Conservation (phyloP, 2,113 vertebrate genomes). For the Mirounga angustirostris region DNA sequence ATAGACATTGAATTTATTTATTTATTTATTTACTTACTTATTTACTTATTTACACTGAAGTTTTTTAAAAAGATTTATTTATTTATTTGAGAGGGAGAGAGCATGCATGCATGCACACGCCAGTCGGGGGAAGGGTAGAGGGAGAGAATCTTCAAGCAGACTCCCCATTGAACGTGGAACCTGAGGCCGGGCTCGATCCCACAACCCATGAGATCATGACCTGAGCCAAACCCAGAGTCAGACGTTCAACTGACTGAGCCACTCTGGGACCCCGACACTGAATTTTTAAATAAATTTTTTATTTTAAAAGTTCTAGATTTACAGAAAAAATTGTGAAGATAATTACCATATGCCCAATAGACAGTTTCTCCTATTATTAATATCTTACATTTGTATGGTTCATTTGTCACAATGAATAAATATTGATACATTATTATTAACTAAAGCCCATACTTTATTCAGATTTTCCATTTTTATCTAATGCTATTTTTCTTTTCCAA, state of each 20-base stretch:
- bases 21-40: not conserved
- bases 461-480: conserved; percentile 20
- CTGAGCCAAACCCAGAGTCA: not conserved
- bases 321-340: conserved; percentile 17
- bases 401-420: not conserved
- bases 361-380: conserved; percentile 16
- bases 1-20: not conserved
- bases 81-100: not conserved
- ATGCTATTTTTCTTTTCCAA: not conserved
- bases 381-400: not conserved
- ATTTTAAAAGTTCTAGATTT: conserved; percentile 31
- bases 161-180: not conserved
- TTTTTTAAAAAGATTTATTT: not conserved
- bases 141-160: not conserved
- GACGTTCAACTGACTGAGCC: not conserved
- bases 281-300: not conserved
- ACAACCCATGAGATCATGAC: not conserved
- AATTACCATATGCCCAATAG: not conserved
- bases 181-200: not conserved
- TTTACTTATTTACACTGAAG: not conserved
- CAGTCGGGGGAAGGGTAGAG: not conserved
- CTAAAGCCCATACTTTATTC: not conserved
- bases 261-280: not conserved
- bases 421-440: not conserved
- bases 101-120: not conserved